A percentile compares a stretch with the other conserved stretches of the same genome.
These are phyloP conservation scores for Sminthurinus aureus DNA, from an alignment of 2,888 invertebrate species.

Conservation along the genomic window DNA sequence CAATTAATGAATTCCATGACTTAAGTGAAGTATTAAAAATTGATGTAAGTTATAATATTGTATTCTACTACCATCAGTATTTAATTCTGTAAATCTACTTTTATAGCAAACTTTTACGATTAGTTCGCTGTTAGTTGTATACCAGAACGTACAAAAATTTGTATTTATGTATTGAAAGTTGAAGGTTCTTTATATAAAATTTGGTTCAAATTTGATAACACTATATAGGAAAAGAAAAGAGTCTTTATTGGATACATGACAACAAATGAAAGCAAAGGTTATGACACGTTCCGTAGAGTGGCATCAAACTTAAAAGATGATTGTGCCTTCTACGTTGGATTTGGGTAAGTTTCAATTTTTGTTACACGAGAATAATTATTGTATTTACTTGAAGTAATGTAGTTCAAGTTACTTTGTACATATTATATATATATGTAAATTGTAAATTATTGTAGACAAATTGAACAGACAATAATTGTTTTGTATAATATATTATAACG, in stretches of 20 bases:
- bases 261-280: conserved; percentile 79
- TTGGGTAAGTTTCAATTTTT: conserved; percentile 69
- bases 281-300: conserved; percentile 79
- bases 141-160: conserved; percentile 13
- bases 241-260: conserved; percentile 93
- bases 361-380: background rate
- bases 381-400: too few relatives aligned
- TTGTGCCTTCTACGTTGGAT: conserved; percentile 91
- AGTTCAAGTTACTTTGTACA: too few relatives aligned
- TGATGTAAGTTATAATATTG: conserved; percentile 66
- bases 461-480: too few relatives aligned
- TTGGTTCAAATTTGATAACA: conserved; percentile 60
- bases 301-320: conserved; percentile 93
- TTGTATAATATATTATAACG: background rate
- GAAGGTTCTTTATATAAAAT: conserved; percentile 12
- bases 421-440: too few relatives aligned
- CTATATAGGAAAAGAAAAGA: conserved; percentile 68
- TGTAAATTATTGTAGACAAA: too few relatives aligned
- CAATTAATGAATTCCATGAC: conserved; percentile 78
- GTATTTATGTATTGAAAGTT: conserved; percentile 6
- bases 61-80: too few relatives aligned
- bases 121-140: too few relatives aligned
- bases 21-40: conserved; percentile 77
- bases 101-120: too few relatives aligned
- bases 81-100: too few relatives aligned